Evolutionary conservation across 1,140 invertebrate genomes (phyloP), one percentile per base, ranked within the genome.

Genomic region (Charaxes varanes): DNA sequence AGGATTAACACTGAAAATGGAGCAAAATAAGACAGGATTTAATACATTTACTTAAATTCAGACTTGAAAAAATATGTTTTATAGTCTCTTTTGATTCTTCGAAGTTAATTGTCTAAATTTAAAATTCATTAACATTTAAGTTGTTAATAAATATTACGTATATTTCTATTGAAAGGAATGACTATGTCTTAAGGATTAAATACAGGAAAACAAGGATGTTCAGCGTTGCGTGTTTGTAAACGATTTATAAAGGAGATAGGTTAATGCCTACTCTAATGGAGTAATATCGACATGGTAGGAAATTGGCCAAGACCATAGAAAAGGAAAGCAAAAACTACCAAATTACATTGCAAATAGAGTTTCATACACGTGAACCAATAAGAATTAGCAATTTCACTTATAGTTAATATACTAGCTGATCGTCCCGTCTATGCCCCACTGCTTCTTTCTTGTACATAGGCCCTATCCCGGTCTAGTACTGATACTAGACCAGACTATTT

Each of bases 1-100:
- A 1, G 77, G 74, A 41, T 80, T 69, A 1, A 81, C 68, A 6
- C 73, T 81, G 49, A 17, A 74, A 65, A 50, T 15, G 1, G 8
- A 15, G 14, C 6, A 7, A 2, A 15, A 6, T 16, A 7, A 18
- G 1, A 22, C 10, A 27, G 21, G 18, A n/a, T n/a, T n/a, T n/a
- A n/a, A 7, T 41, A 8, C 14, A 21, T 13, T 16, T 8, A 26
- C 23, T 12, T 11, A 26, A 12, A 8, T 12, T 26, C 13, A n/a
- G 4, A 23, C 1, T 1, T 6, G 1, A 6, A 23, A 8, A 8
- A 23, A n/a, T 23, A 6, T 23, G 21, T 22, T n/a, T 22, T 3
- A 22, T 8, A 22, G 2, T n/a, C 2, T 22, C 21, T 22, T 6
- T 7, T 22, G 2, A n/a, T 2, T 22, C 8, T n/a, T 22, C 21